Evolutionary conservation across 2,888 invertebrate genomes (phyloP).

Genomic region (Philereme transversata): DNA sequence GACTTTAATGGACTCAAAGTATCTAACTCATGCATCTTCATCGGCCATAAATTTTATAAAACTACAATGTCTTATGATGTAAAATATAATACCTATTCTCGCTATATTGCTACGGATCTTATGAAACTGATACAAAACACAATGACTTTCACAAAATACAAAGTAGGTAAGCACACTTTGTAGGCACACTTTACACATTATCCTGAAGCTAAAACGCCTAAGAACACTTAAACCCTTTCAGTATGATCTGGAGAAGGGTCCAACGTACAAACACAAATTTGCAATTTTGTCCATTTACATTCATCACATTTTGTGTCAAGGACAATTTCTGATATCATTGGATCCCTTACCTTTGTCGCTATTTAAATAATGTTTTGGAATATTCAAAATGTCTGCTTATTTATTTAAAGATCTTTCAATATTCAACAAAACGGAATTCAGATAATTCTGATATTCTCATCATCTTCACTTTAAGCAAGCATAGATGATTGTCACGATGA

Average conservation of each 20-base stretch:
- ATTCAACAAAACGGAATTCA: too few species aligned
- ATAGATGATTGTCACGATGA: too few species aligned
- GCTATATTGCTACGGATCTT: not conserved
- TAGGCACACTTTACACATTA: constrained; percentile 41
- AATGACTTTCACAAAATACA: constrained; percentile 5
- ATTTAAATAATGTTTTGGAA: constrained; percentile 18
- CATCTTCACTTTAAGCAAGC: too few species aligned
- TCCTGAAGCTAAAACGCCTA: constrained; percentile 50
- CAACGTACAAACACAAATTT: constrained; percentile 50
- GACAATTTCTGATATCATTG: constrained; percentile 25
- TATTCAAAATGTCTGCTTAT: constrained; percentile 8
- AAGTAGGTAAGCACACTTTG: constrained; percentile 40
- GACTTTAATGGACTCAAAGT: too few species aligned
- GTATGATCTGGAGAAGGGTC: constrained; percentile 45
- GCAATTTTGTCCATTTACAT: constrained; percentile 60
- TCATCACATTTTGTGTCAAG: constrained; percentile 41
- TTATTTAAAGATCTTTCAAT: not conserved
- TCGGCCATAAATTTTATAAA: too few species aligned
- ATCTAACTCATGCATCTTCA: too few species aligned
- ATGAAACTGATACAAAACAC: not conserved
- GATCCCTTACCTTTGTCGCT: constrained; percentile 18
- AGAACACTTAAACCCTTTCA: constrained; percentile 58
- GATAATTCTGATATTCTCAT: too few species aligned
- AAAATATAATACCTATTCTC: not conserved
- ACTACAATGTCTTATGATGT: too few species aligned